Evolutionary conservation across 1,140 invertebrate species (phyloP), one percentile per base, ranked within the genome.

Genomic region (Psilanteris sp.): DNA sequence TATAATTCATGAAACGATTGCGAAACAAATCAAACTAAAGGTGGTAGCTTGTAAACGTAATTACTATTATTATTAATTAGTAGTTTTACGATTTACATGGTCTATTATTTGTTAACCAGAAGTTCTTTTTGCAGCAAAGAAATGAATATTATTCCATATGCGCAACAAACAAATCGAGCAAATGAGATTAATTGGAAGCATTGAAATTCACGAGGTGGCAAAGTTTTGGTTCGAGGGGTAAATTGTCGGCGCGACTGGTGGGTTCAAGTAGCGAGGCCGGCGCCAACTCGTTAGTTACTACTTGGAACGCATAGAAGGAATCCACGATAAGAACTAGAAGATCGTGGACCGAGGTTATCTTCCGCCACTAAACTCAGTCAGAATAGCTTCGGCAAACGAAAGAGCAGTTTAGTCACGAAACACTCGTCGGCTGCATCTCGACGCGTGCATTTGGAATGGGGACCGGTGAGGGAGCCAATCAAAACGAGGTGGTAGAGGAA

Each of bases 251-350:
- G 26, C 3, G 46, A 41, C 43, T 20, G 5, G n/a, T 39, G 31
- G 22, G 20, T 43, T 68, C 48, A 62, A 70, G 57, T 70, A 46
- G 34, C 46, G 64, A 64, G 54, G 41, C 52, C 37, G 34, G 55
- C 74, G 66, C 66, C 55, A 79, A 77, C 76, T 85, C 80, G 84
- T 85, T 85, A 84, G 80, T 81, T 80, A 78, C 72, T 79, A 77
- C 78, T 81, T 67, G 81, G 79, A 62, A 77, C 72, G 79, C 74
- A 74, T 74, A 81, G 78, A 76, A 37, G 50, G 31, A 78, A 62
- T 59, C 46, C 64, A 78, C 64, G 80, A 83, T 83, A 85, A 85
- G 81, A 83, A 78, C 61, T 67, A 71, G 43, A 68, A 73, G 80
- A 78, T 80, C 75, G 75, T 41, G 13, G 44, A 44, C 34, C 22